phyloP scores from a whole-genome alignment of 2,888 invertebrate species.

The Coecobrya sp. region DNA sequence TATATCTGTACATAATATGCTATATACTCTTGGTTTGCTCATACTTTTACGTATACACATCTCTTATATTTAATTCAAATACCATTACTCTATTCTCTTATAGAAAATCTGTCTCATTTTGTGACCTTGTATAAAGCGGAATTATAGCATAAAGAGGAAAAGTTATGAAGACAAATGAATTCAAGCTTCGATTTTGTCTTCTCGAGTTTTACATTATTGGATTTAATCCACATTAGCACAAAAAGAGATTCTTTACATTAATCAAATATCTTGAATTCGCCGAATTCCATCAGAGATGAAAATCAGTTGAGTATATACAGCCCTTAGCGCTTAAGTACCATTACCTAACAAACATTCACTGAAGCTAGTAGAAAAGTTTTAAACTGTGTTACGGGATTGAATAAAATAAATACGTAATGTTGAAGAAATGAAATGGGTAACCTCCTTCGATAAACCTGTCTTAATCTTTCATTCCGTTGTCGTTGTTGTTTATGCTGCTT shows the following conservation, averaged over 20 bases:
- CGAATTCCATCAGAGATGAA: neutral
- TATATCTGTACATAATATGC: too few species aligned
- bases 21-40: too few species aligned
- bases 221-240: slow-evolving; percentile 32
- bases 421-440: neutral
- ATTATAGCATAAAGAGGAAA: slow-evolving; percentile 38
- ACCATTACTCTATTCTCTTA: too few species aligned
- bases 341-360: too few species aligned
- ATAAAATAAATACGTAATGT: neutral
- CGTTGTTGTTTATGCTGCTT: slow-evolving; percentile 7
- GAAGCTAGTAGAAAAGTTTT: too few species aligned
- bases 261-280: slow-evolving; percentile 7
- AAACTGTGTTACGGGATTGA: neutral
- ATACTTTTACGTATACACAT: too few species aligned
- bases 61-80: too few species aligned
- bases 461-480: neutral
- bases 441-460: neutral
- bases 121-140: neutral
- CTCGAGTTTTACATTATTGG: neutral
- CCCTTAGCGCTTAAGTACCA: too few species aligned
- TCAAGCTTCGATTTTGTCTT: neutral
- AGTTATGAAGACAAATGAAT: slow-evolving; percentile 35
- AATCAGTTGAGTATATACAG: slow-evolving; percentile 12
- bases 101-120: slow-evolving; percentile 24
- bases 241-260: neutral